Base-by-base conservation (phyloP, 2,113 vertebrate genomes). In the Neogobius melanostomus region DNA sequence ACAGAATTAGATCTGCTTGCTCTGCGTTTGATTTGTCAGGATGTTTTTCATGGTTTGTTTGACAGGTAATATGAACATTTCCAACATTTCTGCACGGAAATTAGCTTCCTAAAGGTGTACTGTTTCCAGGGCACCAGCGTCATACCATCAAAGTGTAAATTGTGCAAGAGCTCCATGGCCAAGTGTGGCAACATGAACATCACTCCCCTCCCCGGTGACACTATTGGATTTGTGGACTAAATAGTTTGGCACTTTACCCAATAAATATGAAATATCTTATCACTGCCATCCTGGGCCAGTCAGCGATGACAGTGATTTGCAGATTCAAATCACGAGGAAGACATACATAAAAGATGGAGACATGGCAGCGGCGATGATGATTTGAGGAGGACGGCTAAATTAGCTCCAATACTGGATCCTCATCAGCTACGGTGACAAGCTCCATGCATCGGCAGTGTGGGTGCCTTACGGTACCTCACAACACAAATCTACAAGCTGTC, bases 401-500 rank as follows among this genome's bases (percentile, higher is more conserved):
- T 84, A 90, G 79, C 82, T 81, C 68, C 83, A 82, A 91, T 87
- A 89, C 83, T 79, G 76, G 76, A 88, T 86, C 84, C 64, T 85
- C 80, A 83, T 92, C 89, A 88, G 82, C 62, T 12, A 63, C 64
- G 73, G 75, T 84, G 85, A 85, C 83, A 82, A 17, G 75, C 51
- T 46, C 47, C 63, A 14, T n/a, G 5, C 54, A n/a, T 36, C 53
- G 51, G 70, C 65, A 75, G 65, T 56, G 53, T 11, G 67, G 6
- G 66, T 8, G 72, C 63, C 66, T 74, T 73, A 63, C 50, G 71
- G 62, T n/a, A 68, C 66, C 67, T 71, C 49, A 71, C 76, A 78
- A 86, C 81, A 86, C 78, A 87, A 85, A 86, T 90, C 83, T 71
- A 91, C 91, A 91, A 88, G 75, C 77, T 59, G 78, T 80, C 82